Evolutionary conservation across 37 sponge, comb jelly and placozoan species (phyloP).

Genomic region (Dysidea cf. avara): DNA sequence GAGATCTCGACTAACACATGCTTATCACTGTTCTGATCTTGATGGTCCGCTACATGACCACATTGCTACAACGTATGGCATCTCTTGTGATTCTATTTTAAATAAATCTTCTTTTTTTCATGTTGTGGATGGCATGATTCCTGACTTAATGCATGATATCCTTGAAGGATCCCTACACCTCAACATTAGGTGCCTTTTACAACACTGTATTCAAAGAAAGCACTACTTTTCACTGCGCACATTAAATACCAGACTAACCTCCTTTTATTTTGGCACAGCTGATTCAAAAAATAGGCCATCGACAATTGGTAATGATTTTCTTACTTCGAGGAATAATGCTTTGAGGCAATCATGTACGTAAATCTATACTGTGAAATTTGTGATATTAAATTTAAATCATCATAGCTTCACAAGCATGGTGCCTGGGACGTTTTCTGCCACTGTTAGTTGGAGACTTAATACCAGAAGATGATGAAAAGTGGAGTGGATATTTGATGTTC

Average conservation of each 20-base stretch:
- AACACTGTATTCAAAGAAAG: no score
- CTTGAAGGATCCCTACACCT: constrained; percentile 57
- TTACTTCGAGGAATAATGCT: no score
- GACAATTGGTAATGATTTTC: no score
- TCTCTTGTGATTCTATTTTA: constrained; percentile 38
- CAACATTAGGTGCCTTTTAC: no score
- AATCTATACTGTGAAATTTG: no score
- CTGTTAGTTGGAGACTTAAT: constrained; percentile 57
- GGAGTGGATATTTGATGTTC: constrained; percentile 42
- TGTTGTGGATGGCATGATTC: constrained; percentile 56
- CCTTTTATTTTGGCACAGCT: no score
- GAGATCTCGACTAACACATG: constrained; percentile 25
- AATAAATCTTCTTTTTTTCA: constrained; percentile 53
- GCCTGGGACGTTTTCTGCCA: constrained; percentile 58
- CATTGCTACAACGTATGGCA: constrained; percentile 61
- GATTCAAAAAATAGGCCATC: no score
- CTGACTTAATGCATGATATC: constrained; percentile 74
- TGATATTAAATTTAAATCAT: no score
- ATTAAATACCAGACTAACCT: no score
- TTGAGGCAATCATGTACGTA: no score
- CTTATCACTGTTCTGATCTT: constrained; percentile 44
- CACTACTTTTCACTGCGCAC: no score
- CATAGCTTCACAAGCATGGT: constrained; percentile 74
- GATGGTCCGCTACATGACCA: constrained; percentile 62
- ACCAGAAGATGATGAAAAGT: constrained; percentile 31